These are phyloP conservation scores for Rhopalosiphum padi DNA, from an alignment of 1,140 invertebrate species.

Conservation along the genomic window DNA sequence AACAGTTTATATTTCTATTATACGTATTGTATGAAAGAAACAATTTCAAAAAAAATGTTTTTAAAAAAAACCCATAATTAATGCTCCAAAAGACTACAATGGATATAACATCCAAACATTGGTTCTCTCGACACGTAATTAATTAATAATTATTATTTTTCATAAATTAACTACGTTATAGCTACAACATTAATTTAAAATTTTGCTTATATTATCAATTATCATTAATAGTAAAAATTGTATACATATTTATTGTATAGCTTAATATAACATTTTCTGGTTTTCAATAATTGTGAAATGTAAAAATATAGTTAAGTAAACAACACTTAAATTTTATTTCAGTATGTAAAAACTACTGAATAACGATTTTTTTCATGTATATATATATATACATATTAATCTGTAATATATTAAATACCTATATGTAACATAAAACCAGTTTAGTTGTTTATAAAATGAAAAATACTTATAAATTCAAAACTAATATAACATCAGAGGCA, in stretches of 20 bases:
- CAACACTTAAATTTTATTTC: background rate
- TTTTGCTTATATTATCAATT: background rate
- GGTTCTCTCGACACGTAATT: background rate
- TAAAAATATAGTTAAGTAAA: background rate
- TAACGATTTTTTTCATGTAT: background rate
- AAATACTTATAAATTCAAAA: background rate
- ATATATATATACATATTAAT: too few relatives aligned
- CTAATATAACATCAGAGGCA: background rate
- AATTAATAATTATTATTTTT: background rate
- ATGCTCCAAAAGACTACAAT: background rate
- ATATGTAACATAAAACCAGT: background rate
- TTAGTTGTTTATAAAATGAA: background rate
- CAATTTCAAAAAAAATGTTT: too few relatives aligned
- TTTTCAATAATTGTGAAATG: background rate
- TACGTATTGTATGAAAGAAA: too few relatives aligned
- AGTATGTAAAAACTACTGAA: too few relatives aligned
- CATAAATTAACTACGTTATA: background rate
- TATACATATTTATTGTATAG: background rate
- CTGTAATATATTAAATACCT: too few relatives aligned
- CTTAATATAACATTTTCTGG: background rate
- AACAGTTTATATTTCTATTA: background rate
- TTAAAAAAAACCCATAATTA: too few relatives aligned
- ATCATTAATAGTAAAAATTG: background rate
- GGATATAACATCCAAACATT: background rate
- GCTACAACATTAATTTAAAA: background rate